Evolutionary conservation across 2,888 invertebrate genomes (phyloP).

Genomic region (Callimorpha dominula): DNA sequence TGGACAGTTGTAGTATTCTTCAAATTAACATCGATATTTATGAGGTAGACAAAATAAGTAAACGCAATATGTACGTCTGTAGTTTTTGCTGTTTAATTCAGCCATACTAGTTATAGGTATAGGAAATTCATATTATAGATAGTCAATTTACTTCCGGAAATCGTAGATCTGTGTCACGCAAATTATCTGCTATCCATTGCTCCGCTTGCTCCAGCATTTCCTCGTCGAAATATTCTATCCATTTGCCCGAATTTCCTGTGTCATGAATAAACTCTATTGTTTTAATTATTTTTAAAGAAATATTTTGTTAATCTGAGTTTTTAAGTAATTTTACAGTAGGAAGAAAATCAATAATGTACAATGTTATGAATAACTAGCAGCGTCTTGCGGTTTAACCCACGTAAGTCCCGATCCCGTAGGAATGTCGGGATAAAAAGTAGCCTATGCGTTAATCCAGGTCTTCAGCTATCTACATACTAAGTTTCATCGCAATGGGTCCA

Average conservation of each 20-base stretch:
- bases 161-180: constrained; percentile 81
- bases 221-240: constrained; percentile 9
- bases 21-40: background rate
- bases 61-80: background rate
- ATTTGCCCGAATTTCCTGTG: constrained; percentile 3
- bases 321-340: too few species aligned
- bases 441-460: too few species aligned
- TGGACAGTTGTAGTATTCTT: background rate
- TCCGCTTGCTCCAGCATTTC: constrained; percentile 11
- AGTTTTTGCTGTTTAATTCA: background rate
- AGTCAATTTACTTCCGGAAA: constrained; percentile 69
- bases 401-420: too few species aligned
- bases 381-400: too few species aligned
- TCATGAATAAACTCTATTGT: background rate
- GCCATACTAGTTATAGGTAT: too few species aligned
- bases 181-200: constrained; percentile 85
- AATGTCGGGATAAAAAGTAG: too few species aligned
- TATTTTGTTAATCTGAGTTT: too few species aligned
- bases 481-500: too few species aligned
- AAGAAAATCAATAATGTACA: too few species aligned
- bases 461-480: too few species aligned
- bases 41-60: background rate
- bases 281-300: background rate
- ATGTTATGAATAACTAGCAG: too few species aligned
- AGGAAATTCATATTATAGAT: too few species aligned